Percentiles rank a stretch among this genome's conserved stretches.
Evolutionary conservation across 2,888 invertebrate genomes (phyloP).

Genomic region (Dinocampus coccinellae): DNA sequence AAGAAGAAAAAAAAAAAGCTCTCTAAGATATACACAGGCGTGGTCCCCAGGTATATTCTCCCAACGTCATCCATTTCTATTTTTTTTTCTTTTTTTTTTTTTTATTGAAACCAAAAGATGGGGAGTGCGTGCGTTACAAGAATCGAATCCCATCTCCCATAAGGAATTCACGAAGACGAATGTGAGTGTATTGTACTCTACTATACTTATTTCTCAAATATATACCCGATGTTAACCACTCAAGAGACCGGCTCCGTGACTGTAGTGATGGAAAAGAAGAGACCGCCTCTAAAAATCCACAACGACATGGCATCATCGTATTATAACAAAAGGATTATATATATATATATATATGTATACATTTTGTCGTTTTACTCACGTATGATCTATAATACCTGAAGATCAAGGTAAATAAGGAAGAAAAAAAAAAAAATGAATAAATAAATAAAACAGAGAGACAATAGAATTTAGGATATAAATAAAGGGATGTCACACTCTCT

Average conservation of each 20-base stretch:
- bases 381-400: slow-evolving; percentile 22
- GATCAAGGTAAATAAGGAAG: background rate
- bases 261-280: background rate
- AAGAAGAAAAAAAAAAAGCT: slow-evolving; percentile 1
- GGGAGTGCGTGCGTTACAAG: slow-evolving; percentile 19
- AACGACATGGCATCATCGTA: background rate
- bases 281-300: slow-evolving; percentile 12
- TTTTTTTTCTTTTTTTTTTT: background rate
- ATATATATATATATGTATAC: slow-evolving; percentile 23
- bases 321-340: slow-evolving; percentile 3
- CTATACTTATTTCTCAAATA: no score
- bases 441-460: no score
- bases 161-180: slow-evolving; percentile 18
- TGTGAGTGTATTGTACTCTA: background rate
- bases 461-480: slow-evolving; percentile 9
- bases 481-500: background rate
- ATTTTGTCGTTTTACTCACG: slow-evolving; percentile 34
- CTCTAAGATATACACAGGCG: slow-evolving; percentile 48
- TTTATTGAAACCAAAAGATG: background rate
- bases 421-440: no score
- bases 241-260: slow-evolving; percentile 3
- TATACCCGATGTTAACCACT: background rate
- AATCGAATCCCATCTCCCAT: slow-evolving; percentile 10
- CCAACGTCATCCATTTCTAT: no score
- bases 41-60: slow-evolving; percentile 52